Evolutionary conservation across 2,797 vertebrate species (phyloP).

Genomic region (Trachops cirrhosus): DNA sequence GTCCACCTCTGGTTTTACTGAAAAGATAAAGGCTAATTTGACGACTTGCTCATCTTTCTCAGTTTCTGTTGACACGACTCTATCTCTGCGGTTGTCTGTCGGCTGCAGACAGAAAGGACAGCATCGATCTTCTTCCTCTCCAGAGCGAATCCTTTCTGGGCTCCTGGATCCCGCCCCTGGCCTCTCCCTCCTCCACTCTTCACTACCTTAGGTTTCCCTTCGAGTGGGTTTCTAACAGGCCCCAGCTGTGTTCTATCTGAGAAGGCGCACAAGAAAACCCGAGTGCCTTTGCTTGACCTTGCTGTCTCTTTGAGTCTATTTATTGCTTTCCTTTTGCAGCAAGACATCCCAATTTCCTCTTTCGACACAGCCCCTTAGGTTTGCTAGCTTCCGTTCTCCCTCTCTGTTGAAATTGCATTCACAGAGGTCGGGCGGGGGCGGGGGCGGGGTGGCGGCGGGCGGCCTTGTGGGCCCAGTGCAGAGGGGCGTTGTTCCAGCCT

Average conservation of each 20-base stretch:
- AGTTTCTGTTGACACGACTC: neutral
- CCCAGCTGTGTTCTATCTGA: neutral
- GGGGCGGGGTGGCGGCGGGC: too few species aligned
- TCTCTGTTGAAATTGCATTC: neutral
- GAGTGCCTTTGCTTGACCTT: slow-evolving; percentile 11
- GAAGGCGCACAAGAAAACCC: neutral
- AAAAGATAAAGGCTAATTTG: neutral
- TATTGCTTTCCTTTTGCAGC: neutral
- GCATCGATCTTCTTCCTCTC: neutral
- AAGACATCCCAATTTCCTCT: neutral
- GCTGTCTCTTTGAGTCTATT: neutral
- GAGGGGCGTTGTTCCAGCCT: neutral
- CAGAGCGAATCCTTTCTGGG: neutral
- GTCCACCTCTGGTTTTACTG: neutral
- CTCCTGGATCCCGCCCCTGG: accelerated
- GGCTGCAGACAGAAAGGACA: neutral
- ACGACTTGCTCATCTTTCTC: neutral
- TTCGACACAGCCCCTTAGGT: neutral
- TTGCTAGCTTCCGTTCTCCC: neutral
- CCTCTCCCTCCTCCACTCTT: neutral
- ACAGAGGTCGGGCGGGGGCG: neutral
- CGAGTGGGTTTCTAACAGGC: neutral
- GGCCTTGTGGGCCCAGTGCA: neutral
- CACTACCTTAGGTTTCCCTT: neutral
- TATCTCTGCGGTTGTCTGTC: neutral